Evolutionary conservation across 2,888 invertebrate species (phyloP).

Genomic region (Dromius quadrimaculatus): DNA sequence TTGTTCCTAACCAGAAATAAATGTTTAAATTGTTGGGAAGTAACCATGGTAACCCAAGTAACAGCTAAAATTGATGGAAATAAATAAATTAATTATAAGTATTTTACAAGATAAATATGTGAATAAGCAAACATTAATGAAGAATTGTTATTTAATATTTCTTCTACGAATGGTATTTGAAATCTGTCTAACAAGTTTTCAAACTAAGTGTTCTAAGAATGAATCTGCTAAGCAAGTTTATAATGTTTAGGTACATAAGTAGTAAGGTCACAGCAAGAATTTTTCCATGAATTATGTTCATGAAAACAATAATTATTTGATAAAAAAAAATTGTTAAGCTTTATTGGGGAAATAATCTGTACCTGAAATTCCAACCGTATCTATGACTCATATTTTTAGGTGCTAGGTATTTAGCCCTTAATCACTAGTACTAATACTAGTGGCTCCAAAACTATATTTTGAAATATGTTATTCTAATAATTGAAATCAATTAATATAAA

Average conservation of each 20-base stretch:
- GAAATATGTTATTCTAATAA: constrained; percentile 1
- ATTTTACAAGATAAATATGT: too few species aligned
- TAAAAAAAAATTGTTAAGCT: too few species aligned
- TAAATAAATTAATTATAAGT: too few species aligned
- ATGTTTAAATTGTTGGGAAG: too few species aligned
- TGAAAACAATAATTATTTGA: neutral
- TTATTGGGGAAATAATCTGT: too few species aligned
- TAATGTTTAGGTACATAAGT: constrained; percentile 19
- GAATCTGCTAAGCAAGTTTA: constrained; percentile 8
- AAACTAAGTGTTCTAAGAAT: constrained; percentile 28
- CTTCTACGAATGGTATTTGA: constrained; percentile 17
- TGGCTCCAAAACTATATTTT: neutral
- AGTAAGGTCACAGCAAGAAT: constrained; percentile 15
- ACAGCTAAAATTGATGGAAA: too few species aligned
- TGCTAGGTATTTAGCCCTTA: neutral
- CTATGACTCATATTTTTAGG: neutral
- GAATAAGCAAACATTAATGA: too few species aligned
- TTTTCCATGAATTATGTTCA: constrained; percentile 3
- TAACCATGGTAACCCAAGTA: too few species aligned
- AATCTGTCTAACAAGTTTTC: constrained; percentile 11
- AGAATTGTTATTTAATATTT: constrained; percentile 8
- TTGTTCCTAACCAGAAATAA: too few species aligned
- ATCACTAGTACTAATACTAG: neutral
- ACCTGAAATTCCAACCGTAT: too few species aligned
- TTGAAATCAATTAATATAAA: constrained; percentile 11